Base-by-base conservation (phyloP, 2,888 invertebrate species). In the Papilio gigon region DNA sequence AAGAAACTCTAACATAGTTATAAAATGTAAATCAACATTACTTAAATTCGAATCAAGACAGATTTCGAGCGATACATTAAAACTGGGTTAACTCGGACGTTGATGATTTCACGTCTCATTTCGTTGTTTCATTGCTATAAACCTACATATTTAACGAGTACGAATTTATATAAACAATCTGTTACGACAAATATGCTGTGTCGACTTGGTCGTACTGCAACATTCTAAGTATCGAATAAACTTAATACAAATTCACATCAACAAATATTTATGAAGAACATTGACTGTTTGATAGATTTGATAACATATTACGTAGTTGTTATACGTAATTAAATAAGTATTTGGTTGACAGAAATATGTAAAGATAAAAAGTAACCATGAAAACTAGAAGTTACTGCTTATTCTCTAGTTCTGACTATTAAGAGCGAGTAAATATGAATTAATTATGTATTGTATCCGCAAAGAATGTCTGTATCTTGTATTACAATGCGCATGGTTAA, bases 41-140 rank as follows among this genome's bases (percentile, higher is more conserved):
- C 27, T 30, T 56, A 30, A 30, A 56, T 56, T 30, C 25, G 27
- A 61, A 63, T 44, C 42, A 47, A 62, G 27, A 62, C 44, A 40
- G 37, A 35, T 63, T 50, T 50, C 35, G 25, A 22, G 35, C 25
- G 35, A 35, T n/a, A 50, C 14, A 37, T 35, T 50, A 63, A 50
- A 50, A 35, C 25, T 50, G 25, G 63, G 47, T 50, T 63, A 63
- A 50, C 47, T n/a, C 30, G 14, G 47, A 62, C 30, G 47, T 20
- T 30, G 63, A 61, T 61, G 60, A 50, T 35, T 63, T 63, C 50
- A 50, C 35, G 25, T 50, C 50, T 63, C 37, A 50, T 63, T 63
- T 63, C 25, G 63, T 25, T 22, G 22, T 35, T 40, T 30, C 37
- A 44, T 12, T 37, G 50, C 22, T 22, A 50, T 63, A 33, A 37